Evolutionary conservation across 2,113 vertebrate genomes (phyloP).

Genomic region (Pipa parva): DNA sequence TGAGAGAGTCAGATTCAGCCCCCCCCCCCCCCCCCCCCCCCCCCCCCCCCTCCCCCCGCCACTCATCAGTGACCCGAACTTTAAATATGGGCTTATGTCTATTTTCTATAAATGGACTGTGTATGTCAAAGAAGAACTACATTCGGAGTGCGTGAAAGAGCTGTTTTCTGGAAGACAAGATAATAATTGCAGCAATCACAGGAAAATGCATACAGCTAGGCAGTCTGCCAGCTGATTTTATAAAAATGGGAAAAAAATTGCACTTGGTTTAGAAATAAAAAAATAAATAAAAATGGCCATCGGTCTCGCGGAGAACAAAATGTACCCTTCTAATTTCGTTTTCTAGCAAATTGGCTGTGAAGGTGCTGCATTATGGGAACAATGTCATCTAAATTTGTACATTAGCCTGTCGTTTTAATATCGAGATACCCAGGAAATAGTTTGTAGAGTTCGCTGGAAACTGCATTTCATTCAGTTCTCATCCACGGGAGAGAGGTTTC

Average conservation of each 20-base stretch:
- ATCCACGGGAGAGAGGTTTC: too few species aligned
- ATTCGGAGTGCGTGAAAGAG: neutral
- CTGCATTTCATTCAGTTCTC: too few species aligned
- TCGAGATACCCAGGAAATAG: neutral
- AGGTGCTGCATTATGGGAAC: neutral
- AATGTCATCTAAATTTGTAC: neutral
- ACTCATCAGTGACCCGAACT: neutral
- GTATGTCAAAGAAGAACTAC: neutral
- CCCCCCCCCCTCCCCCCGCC: too few species aligned
- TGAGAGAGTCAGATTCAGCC: neutral
- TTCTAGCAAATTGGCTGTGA: neutral
- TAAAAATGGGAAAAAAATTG: neutral
- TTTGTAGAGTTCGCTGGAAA: neutral
- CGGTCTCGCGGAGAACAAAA: neutral
- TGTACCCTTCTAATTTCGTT: neutral
- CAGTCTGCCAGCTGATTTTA: neutral
- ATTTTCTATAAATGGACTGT: neutral
- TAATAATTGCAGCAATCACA: constrained; percentile 2
- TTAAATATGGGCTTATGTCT: neutral
- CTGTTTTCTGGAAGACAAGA: neutral
- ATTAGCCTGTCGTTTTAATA: neutral
- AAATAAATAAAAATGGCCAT: neutral
- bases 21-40: too few species aligned
- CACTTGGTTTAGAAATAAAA: neutral
- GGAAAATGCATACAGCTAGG: neutral